A percentile compares a stretch with the other conserved stretches of the same genome.
Evolutionary conservation across 2,113 vertebrate genomes (phyloP).

Genomic region (Ammodytes dubius): DNA sequence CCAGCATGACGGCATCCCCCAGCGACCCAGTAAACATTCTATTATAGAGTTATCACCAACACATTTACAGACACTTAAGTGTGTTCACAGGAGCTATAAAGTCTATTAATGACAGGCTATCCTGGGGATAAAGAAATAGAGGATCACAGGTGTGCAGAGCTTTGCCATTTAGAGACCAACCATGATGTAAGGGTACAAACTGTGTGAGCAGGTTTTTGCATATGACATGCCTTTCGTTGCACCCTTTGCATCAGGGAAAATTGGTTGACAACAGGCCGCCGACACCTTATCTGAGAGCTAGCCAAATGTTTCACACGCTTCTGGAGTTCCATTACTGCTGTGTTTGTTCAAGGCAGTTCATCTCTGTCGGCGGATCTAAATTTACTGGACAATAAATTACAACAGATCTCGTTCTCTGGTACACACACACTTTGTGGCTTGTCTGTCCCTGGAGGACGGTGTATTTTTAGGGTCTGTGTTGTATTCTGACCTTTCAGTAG

Average conservation of each 20-base stretch:
- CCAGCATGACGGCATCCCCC: conserved; percentile 55
- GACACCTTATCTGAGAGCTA: conserved; percentile 56
- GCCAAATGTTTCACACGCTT: conserved; percentile 57
- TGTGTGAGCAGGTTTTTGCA: conserved; percentile 17
- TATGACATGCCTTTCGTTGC: conserved; percentile 13
- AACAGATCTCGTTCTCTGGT: conserved; percentile 59
- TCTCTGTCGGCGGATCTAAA: conserved; percentile 79
- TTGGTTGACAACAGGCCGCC: conserved; percentile 40
- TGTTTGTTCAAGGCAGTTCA: conserved; percentile 67
- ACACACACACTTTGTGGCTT: conserved; percentile 38
- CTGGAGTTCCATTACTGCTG: conserved; percentile 59
- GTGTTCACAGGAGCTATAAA: conserved; percentile 59
- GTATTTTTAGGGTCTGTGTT: conserved; percentile 79
- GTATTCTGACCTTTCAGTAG: conserved; percentile 77
- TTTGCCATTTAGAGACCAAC: conserved; percentile 30
- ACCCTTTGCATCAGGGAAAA: conserved; percentile 33
- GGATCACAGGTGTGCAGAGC: conserved; percentile 43
- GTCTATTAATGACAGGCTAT: conserved; percentile 64
- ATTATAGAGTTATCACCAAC: conserved; percentile 62
- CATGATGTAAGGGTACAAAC: conserved; percentile 53
- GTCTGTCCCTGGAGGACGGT: conserved; percentile 48
- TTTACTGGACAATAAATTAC: conserved; percentile 84
- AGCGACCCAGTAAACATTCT: conserved; percentile 45
- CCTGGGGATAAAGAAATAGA: conserved; percentile 59
- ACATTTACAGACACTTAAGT: conserved; percentile 37